Percentiles rank a stretch among this genome's conserved stretches.
These are phyloP conservation scores for Eidolon helvum DNA, from an alignment of 2,113 vertebrate species.

Conservation along the genomic window DNA sequence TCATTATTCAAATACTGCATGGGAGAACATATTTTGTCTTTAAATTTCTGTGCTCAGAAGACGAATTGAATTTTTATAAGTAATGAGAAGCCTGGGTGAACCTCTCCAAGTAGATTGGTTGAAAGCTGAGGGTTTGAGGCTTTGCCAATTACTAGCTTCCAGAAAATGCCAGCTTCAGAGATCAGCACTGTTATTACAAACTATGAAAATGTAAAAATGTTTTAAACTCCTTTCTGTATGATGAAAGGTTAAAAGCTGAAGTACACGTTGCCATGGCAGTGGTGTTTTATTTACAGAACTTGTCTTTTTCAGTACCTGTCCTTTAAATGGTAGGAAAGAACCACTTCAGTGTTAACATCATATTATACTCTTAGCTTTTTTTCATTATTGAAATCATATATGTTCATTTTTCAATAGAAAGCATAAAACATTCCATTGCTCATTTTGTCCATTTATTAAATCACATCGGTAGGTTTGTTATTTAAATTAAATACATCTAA, in stretches of 20 bases:
- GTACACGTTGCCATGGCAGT: slow-evolving; percentile 56
- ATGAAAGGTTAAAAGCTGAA: slow-evolving; percentile 67
- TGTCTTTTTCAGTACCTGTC: slow-evolving; percentile 31
- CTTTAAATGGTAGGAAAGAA: slow-evolving; percentile 51
- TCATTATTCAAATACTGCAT: slow-evolving; percentile 4
- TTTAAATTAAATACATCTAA: neutral
- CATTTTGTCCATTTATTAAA: slow-evolving; percentile 52
- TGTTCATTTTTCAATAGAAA: slow-evolving; percentile 46
- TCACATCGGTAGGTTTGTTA: neutral
- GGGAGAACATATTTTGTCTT: neutral
- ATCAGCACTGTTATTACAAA: slow-evolving; percentile 53
- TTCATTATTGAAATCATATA: slow-evolving; percentile 45
- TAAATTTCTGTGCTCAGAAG: neutral
- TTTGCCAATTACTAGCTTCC: slow-evolving; percentile 56
- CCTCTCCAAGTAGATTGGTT: neutral
- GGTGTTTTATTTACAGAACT: slow-evolving; percentile 56
- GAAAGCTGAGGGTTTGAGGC: slow-evolving; percentile 29
- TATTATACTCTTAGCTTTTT: neutral
- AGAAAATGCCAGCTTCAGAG: slow-evolving; percentile 46
- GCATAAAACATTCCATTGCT: slow-evolving; percentile 32
- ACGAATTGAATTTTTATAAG: slow-evolving; percentile 34
- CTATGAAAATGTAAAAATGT: slow-evolving; percentile 42
- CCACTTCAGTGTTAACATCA: slow-evolving; percentile 28
- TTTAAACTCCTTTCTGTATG: slow-evolving; percentile 38
- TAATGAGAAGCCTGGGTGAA: neutral